These are phyloP conservation scores for Coboldia fuscipes DNA, from an alignment of 1,140 invertebrate species.

Conservation along the genomic window DNA sequence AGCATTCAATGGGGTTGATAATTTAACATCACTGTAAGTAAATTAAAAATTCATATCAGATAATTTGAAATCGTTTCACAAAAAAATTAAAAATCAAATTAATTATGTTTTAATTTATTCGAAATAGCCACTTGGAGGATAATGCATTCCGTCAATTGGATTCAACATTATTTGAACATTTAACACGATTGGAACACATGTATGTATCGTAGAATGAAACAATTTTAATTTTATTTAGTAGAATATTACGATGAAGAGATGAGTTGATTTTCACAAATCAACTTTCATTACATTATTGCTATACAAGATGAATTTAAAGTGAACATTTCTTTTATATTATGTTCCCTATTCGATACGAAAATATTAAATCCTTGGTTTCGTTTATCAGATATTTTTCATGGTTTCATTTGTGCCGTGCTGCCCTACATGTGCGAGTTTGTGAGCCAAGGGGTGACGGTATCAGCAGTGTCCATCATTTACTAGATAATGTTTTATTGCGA, in stretches of 20 bases:
- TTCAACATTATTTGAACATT: constrained; percentile 20
- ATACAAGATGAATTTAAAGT: too few relatives aligned
- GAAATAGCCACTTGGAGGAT: too few relatives aligned
- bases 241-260: constrained; percentile 1
- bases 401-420: constrained; percentile 35
- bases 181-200: constrained; percentile 24
- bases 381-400: constrained; percentile 34
- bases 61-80: too few relatives aligned
- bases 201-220: too few relatives aligned
- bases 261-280: neutral
- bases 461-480: constrained; percentile 30
- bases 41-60: too few relatives aligned
- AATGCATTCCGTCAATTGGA: constrained; percentile 23
- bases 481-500: constrained; percentile 32
- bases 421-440: constrained; percentile 30
- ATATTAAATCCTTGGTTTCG: constrained; percentile 5
- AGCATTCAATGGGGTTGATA: constrained; percentile 15
- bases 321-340: neutral
- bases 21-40: constrained; percentile 13
- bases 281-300: neutral
- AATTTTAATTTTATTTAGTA: constrained; percentile 3
- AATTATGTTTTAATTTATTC: too few relatives aligned
- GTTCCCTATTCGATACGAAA: neutral
- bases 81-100: too few relatives aligned
- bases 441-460: constrained; percentile 37